Conservation (phyloP, 2,888 invertebrate genomes). For the Boloria euphrosyne region DNA sequence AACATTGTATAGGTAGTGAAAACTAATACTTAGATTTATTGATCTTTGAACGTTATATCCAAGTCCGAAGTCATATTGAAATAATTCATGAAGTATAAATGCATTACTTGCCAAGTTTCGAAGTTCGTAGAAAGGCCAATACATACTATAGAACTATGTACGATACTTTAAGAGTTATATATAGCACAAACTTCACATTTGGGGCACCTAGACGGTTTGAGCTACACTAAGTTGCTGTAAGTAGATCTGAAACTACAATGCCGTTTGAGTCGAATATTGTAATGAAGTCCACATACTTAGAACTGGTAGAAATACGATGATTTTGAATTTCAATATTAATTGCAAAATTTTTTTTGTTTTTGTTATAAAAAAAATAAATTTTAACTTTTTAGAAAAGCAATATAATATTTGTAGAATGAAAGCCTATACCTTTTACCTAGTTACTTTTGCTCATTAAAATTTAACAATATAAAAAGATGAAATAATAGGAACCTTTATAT, state of each 20-base stretch:
- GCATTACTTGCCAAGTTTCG: slow-evolving; percentile 31
- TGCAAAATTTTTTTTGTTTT: too few species aligned
- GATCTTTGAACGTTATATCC: neutral
- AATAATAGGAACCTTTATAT: too few species aligned
- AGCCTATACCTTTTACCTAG: too few species aligned
- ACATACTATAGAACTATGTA: slow-evolving; percentile 28
- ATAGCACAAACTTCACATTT: slow-evolving; percentile 27
- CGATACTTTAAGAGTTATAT: slow-evolving; percentile 15
- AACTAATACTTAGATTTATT: slow-evolving; percentile 4
- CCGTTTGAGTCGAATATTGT: slow-evolving; percentile 9
- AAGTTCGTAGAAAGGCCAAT: slow-evolving; percentile 32
- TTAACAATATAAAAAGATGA: too few species aligned
- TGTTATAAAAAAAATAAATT: too few species aligned
- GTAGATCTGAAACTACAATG: slow-evolving; percentile 24
- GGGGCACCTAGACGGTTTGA: slow-evolving; percentile 22
- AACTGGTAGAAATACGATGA: too few species aligned
- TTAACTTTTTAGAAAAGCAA: too few species aligned
- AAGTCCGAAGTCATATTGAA: slow-evolving; percentile 12
- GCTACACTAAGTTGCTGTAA: slow-evolving; percentile 25
- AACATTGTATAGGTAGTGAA: neutral
- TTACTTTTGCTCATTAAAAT: too few species aligned
- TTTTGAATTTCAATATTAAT: too few species aligned
- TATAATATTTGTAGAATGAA: too few species aligned
- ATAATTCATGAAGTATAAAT: slow-evolving; percentile 23
- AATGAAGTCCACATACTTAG: neutral